Percentiles rank a stretch among this genome's conserved stretches.
Evolutionary conservation across 2,113 vertebrate genomes (phyloP).

Genomic region (mouse (Mus musculus)): DNA sequence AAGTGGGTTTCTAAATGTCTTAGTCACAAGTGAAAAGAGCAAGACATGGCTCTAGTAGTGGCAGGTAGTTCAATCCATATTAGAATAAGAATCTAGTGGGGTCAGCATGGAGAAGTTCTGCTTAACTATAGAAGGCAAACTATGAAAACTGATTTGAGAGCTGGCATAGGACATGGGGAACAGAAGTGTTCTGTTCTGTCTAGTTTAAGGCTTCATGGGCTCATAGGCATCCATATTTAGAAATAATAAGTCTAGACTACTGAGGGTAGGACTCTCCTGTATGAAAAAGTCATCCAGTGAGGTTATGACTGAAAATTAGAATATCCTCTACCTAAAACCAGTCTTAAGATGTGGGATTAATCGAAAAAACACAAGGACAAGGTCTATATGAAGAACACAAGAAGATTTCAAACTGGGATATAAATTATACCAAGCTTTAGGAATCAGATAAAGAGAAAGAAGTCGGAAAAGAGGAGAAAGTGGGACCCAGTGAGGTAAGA

Average conservation of each 20-base stretch:
- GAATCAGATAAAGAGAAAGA: background rate
- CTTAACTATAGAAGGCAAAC: background rate
- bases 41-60: background rate
- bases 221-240: background rate
- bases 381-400: background rate
- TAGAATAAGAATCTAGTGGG: background rate
- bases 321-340: background rate
- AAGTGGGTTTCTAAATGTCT: background rate
- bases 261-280: background rate
- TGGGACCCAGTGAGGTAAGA: background rate
- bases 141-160: background rate
- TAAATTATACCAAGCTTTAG: background rate
- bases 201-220: constrained; percentile 31
- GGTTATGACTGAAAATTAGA: background rate
- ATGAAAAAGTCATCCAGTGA: background rate
- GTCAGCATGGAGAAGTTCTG: background rate
- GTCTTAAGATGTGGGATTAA: background rate
- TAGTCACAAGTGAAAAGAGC: background rate
- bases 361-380: background rate
- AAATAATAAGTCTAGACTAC: background rate
- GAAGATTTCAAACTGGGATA: background rate
- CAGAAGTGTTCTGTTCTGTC: background rate
- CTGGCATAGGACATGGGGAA: background rate
- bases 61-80: background rate
- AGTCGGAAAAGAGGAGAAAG: background rate